Evolutionary conservation across 2,888 invertebrate species (phyloP), one percentile per base, ranked within the genome.

Genomic region (Drosophila anomalata): DNA sequence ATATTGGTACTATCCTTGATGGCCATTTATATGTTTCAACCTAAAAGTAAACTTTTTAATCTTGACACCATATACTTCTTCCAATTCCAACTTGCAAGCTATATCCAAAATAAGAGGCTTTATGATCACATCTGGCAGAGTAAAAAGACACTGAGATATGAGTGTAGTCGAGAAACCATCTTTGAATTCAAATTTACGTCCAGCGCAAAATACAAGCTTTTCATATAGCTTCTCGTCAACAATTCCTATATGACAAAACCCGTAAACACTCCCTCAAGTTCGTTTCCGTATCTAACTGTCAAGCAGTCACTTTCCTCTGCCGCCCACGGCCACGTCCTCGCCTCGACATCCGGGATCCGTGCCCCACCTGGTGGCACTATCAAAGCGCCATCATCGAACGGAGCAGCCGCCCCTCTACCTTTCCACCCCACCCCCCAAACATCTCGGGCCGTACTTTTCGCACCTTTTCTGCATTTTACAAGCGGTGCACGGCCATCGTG

Each of bases 391-490:
- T 69, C 82, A 78, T 78, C 85, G 87, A 20, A 14, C 24, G 36
- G 31, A 29, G 52, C 36, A 54, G 59, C 55, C 68, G 72, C 79
- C 73, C 53, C 42, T 54, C 24, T 20, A 9, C 12, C 31, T 54
- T 11, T 54, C 33, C 26, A 9, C 17, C 31, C 58, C n/a, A 11
- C 29, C 31, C 31, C 46, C 46, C 11, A 51, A 62, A 58, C 51
- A 17, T 46, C 31, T 61, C 67, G 61, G 71, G 61, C 66, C 71
- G 68, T 75, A 73, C 65, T 86, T 79, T 84, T 87, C 83, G 66
- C 84, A 84, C 84, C 84, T 82, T 85, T 83, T 84, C 80, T 84
- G 81, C 80, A 86, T 86, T 86, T 83, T 78, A 69, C 76, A 79
- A 74, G 77, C 58, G 60, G 61, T 55, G 51, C 51, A 51, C 12